phyloP scores from a whole-genome alignment of 1,140 invertebrate species.

The Scaptomyza hsui region DNA sequence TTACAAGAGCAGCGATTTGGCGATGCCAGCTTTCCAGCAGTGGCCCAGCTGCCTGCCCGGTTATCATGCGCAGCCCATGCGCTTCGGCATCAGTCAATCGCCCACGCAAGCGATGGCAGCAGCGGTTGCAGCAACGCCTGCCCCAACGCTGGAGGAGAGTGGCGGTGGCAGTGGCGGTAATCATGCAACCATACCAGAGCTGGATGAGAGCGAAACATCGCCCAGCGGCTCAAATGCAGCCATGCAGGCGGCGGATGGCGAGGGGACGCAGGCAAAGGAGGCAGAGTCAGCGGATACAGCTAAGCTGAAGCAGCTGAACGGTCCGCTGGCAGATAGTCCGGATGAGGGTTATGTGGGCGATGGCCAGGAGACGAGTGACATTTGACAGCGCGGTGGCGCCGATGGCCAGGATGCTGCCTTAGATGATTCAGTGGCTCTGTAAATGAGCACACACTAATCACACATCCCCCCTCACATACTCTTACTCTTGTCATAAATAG shows the following conservation, averaged over 20 bases:
- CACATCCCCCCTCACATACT: conserved; percentile 18
- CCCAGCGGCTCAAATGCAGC: conserved; percentile 58
- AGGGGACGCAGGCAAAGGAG: conserved; percentile 49
- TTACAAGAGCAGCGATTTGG: conserved; percentile 85
- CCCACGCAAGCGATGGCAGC: conserved; percentile 31
- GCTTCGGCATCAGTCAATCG: conserved; percentile 63
- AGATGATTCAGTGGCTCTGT: conserved; percentile 83
- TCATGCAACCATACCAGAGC: conserved; percentile 64
- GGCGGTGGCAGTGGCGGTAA: neutral
- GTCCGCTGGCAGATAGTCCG: conserved; percentile 91
- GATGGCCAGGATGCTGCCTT: conserved; percentile 57
- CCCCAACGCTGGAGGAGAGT: conserved; percentile 29
- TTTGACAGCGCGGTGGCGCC: conserved; percentile 84
- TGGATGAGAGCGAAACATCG: conserved; percentile 72
- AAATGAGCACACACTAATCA: conserved; percentile 61
- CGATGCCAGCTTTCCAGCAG: conserved; percentile 69
- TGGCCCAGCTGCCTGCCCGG: conserved; percentile 85
- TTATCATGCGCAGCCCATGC: conserved; percentile 77
- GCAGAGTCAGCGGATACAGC: conserved; percentile 44
- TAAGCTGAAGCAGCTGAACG: conserved; percentile 84
- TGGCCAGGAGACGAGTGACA: conserved; percentile 85
- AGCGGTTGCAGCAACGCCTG: conserved; percentile 7
- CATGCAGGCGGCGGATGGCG: conserved; percentile 33
- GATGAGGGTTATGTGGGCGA: conserved; percentile 95
- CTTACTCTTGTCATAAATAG: conserved; percentile 18